Evolutionary conservation across 2,797 vertebrate genomes (phyloP), one percentile per base, ranked within the genome.

Genomic region (Eulemur mongoz): DNA sequence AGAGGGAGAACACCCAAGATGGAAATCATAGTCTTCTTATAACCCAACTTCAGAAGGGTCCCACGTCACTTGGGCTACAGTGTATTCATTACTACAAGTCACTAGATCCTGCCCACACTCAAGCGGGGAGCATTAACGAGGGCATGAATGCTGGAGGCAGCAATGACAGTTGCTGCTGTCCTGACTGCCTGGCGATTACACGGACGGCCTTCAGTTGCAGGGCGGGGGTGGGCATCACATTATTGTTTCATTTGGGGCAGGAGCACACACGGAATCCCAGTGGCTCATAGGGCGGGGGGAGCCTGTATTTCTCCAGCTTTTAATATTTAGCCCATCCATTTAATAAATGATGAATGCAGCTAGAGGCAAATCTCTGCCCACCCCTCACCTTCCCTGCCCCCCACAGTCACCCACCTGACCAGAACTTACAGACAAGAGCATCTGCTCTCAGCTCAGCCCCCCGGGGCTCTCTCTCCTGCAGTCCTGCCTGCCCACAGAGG

Each of bases 111-210:
- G 38, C 22, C 52, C 25, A 27, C 35, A 73, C 17, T 43, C 35
- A 8, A 8, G 30, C 18, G 48, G 45, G 84, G 52, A 70, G 22
- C 52, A 70, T 75, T n/a, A 32, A 45, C 4, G 8, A 22, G 17
- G 17, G 9, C 14, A 3, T 32, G 13, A 61, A 27, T 38, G 32
- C 0, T 0, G 23, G 15, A 27, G 35, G 7, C 25, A 38, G 38
- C 57, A 27, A 27, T 32, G 38, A 9, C 50, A 3, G 32, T 20
- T 67, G 63, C 63, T 35, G 63, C 59, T 38, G 6, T 27, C n/a
- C 6, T 5, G 0, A 57, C 14, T 23, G 57, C 72, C 87, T 80
- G 30, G 17, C 12, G 22, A 45, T 35, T 70, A 35, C 0, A 50
- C 1, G 0, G 45, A 38, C 12, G 8, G 22, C 20, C 13, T 76